phyloP scores from a whole-genome alignment of 2,888 invertebrate genomes.

The Pachydiplax longipennis region DNA sequence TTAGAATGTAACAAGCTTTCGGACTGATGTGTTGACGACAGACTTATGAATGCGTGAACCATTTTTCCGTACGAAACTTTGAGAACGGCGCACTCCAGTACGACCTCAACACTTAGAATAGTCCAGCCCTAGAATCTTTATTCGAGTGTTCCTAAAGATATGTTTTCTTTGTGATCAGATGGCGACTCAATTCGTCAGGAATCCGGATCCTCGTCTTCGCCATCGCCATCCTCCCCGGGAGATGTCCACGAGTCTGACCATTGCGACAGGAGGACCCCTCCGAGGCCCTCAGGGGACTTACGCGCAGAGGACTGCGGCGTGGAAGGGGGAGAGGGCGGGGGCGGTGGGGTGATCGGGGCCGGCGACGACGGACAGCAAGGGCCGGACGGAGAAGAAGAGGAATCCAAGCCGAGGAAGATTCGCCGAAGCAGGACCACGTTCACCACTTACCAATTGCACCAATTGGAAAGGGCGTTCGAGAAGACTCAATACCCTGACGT shows the following conservation, averaged over 20 bases:
- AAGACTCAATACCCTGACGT: conserved; percentile 98
- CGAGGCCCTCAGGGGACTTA: too few relatives aligned
- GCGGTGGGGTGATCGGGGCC: background rate
- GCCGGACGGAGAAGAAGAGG: conserved; percentile 52
- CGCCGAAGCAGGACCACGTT: conserved; percentile 93
- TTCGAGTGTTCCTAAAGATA: background rate
- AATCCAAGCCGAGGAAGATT: conserved; percentile 64
- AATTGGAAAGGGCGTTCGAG: conserved; percentile 92
- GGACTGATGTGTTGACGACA: too few relatives aligned
- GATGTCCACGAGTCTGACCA: conserved; percentile 5
- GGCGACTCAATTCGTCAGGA: conserved; percentile 4
- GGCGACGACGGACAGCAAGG: background rate
- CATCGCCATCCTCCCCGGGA: background rate
- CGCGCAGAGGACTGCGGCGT: background rate
- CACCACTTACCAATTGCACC: conserved; percentile 94
- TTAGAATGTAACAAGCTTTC: too few relatives aligned
- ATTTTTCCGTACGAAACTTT: too few relatives aligned
- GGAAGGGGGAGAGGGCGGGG: background rate
- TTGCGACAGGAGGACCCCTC: background rate
- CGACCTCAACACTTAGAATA: too few relatives aligned
- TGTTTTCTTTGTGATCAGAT: background rate
- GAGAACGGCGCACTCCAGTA: too few relatives aligned
- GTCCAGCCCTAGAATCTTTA: too few relatives aligned
- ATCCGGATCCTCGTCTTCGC: conserved; percentile 5
- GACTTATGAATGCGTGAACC: too few relatives aligned